phyloP scores from a whole-genome alignment of 2,113 vertebrate species.

The Psettodes erumei region DNA sequence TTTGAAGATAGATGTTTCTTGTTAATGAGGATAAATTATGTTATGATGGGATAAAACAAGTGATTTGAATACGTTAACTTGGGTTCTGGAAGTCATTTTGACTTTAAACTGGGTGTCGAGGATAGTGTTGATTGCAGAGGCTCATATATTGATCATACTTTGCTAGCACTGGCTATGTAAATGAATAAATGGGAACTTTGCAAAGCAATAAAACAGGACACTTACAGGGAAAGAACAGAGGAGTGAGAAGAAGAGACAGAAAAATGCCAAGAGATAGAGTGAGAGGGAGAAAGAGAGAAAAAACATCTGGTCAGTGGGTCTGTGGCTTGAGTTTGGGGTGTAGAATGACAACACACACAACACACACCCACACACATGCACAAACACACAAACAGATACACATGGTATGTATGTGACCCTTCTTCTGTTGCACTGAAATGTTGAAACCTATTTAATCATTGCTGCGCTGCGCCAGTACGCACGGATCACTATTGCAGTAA shows the following conservation, averaged over 20 bases:
- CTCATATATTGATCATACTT: not conserved
- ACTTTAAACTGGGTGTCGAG: not conserved
- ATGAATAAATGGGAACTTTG: constrained; percentile 11
- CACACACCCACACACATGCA: constrained; percentile 28
- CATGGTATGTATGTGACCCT: constrained; percentile 1
- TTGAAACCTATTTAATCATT: constrained; percentile 4
- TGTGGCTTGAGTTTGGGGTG: constrained; percentile 56
- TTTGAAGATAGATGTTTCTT: no score
- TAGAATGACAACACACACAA: constrained; percentile 56
- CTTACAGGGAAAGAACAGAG: constrained; percentile 1
- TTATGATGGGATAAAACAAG: not conserved
- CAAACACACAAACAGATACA: constrained; percentile 6
- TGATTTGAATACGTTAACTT: not conserved
- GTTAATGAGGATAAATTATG: not conserved
- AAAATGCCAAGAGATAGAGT: constrained; percentile 32
- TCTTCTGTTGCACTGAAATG: not conserved
- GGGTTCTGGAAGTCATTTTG: not conserved
- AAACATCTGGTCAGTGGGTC: constrained; percentile 65
- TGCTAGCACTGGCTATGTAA: not conserved
- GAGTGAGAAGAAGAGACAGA: constrained; percentile 24
- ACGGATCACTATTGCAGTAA: constrained; percentile 32
- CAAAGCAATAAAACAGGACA: constrained; percentile 27
- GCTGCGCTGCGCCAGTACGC: constrained; percentile 12
- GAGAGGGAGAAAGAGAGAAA: constrained; percentile 28
- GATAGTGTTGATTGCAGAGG: not conserved